Evolutionary conservation across 2,888 invertebrate species (phyloP), one percentile per base, ranked within the genome.

Genomic region (Alentia gelatinosa): DNA sequence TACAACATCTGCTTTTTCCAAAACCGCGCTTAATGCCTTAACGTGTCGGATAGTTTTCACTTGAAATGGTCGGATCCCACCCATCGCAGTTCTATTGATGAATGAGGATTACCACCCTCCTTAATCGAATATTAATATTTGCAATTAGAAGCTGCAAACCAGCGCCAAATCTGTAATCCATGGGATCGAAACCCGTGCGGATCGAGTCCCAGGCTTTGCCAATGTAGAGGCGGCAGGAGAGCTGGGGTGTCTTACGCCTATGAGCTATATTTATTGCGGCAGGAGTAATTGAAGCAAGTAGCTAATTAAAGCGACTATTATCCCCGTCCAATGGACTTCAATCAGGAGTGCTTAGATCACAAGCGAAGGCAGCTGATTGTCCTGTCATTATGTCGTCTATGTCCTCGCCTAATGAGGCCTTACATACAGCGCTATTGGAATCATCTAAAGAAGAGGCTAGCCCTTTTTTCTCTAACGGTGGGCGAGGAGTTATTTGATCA

Each of bases 241-340:
- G 68, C 1, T 9, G 68, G 68, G 30, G 68, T 68, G 4, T 12
- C 26, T 68, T 5, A 30, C 68, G 68, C 68, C 68, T 30, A 26
- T 68, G 33, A 68, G 68, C 68, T 30, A 68, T 68, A 68, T 68
- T 68, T 68, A 68, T 68, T 26, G 26, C 68, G 30, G 26, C 68
- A 68, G 26, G 12, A 68, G 68, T 68, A 30, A 30, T 68, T 68
- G 68, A 68, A 68, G 68, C 68, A 68, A 68, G 68, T 30, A 30
- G 68, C 33, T 68, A 68, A 68, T 68, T 68, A 68, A 68, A 68
- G 68, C 26, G 33, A 30, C 68, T 30, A 68, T 68, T 68, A 68
- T 30, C 30, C 68, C 68, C 33, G 68, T 68, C 68, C 68, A 68
- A 68, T 68, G 33, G 68, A 68, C 68, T 68, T 68, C 68, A 68